phyloP scores from a whole-genome alignment of 1,140 invertebrate species.

The Leptoteleia sp. region DNA sequence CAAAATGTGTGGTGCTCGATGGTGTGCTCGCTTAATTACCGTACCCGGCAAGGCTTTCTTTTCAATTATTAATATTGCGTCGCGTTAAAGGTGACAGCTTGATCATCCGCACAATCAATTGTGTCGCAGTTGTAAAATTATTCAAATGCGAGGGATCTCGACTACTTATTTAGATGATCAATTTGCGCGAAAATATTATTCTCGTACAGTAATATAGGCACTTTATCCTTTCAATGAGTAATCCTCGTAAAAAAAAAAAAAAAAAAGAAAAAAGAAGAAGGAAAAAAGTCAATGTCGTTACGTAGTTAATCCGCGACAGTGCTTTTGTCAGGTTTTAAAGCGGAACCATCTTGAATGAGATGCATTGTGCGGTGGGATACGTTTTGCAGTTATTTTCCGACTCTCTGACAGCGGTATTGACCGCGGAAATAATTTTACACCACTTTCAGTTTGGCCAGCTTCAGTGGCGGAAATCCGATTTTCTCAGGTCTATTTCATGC shows the following conservation, averaged over 20 bases:
- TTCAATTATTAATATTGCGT: conserved; percentile 19
- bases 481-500: conserved; percentile 65
- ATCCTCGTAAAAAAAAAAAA: conserved; percentile 48
- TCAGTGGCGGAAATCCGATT: conserved; percentile 69
- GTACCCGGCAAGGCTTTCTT: not conserved
- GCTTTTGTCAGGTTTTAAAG: conserved; percentile 47
- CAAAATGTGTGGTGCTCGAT: no score
- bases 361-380: conserved; percentile 33
- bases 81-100: conserved; percentile 9
- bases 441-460: conserved; percentile 63
- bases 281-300: conserved; percentile 53
- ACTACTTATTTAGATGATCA: conserved; percentile 21
- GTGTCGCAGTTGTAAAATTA: conserved; percentile 16
- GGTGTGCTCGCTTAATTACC: conserved; percentile 10
- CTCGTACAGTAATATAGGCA: conserved; percentile 38
- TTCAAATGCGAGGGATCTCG: conserved; percentile 10
- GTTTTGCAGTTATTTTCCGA: conserved; percentile 47
- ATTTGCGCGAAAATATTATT: conserved; percentile 50
- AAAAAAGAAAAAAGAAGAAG: no score
- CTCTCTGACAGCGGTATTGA: conserved; percentile 42
- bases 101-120: conserved; percentile 6
- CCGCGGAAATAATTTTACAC: conserved; percentile 68
- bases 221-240: conserved; percentile 39
- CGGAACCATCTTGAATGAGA: conserved; percentile 52
- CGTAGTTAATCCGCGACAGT: conserved; percentile 43